Percentiles rank a stretch among this genome's conserved stretches.
Conservation (phyloP, 2,888 invertebrate species). For the Mythimna impura region DNA sequence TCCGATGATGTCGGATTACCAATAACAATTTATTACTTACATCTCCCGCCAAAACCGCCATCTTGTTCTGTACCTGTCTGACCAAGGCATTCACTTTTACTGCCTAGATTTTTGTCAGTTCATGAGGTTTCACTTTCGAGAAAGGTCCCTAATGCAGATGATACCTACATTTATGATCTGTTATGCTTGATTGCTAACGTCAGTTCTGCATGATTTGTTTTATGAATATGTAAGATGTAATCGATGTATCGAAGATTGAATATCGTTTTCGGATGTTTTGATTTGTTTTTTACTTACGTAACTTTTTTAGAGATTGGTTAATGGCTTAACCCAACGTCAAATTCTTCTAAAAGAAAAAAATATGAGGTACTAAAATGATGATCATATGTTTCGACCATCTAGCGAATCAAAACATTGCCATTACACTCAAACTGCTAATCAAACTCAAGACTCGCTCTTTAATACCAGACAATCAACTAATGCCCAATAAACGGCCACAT, state of each 20-base stretch:
- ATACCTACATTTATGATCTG: slow-evolving; percentile 44
- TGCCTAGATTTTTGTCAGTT: slow-evolving; percentile 61
- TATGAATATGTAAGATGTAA: slow-evolving; percentile 40
- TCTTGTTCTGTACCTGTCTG: slow-evolving; percentile 62
- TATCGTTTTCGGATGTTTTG: slow-evolving; percentile 18
- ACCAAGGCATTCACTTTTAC: slow-evolving; percentile 63
- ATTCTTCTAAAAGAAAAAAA: background rate
- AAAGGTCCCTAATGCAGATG: slow-evolving; percentile 55
- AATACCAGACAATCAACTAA: slow-evolving; percentile 33
- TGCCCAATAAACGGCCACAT: slow-evolving; percentile 15
- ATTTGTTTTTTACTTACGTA: background rate
- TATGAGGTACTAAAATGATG: background rate
- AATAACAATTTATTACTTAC: slow-evolving; percentile 62
- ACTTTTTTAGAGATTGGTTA: background rate
- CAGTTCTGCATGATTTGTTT: slow-evolving; percentile 55
- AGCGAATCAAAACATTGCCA: background rate
- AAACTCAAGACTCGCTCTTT: slow-evolving; percentile 5
- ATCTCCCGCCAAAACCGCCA: slow-evolving; percentile 54
- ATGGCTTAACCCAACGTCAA: background rate
- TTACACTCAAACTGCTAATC: slow-evolving; percentile 23
- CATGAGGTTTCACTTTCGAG: slow-evolving; percentile 63
- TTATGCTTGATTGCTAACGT: slow-evolving; percentile 46
- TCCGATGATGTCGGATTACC: slow-evolving; percentile 61
- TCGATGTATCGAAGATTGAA: slow-evolving; percentile 28
- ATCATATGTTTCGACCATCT: background rate